phyloP scores from a whole-genome alignment of 2,113 vertebrate genomes.

The Engystomops pustulosus region DNA sequence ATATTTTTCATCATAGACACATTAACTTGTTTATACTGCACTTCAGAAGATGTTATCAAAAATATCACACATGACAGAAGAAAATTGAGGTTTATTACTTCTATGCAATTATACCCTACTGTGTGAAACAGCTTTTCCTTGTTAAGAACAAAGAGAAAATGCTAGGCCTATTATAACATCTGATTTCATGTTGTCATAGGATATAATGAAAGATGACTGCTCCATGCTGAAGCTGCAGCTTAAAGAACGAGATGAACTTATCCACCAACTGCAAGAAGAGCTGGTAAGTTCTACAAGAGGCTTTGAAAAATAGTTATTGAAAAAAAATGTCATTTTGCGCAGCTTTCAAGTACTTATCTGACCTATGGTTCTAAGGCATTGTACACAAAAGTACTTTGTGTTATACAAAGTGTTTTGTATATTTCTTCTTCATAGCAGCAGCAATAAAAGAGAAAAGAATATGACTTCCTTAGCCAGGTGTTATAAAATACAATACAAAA shows the following conservation, averaged over 20 bases:
- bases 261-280: constrained; percentile 87
- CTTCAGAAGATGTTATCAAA: constrained; percentile 66
- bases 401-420: too few relatives aligned
- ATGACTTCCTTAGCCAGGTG: too few relatives aligned
- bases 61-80: constrained; percentile 62
- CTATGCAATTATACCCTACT: constrained; percentile 67
- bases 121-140: constrained; percentile 68
- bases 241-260: constrained; percentile 91
- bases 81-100: constrained; percentile 69
- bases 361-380: constrained; percentile 32
- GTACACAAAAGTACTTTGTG: too few relatives aligned
- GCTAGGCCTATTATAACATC: constrained; percentile 67
- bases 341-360: background rate
- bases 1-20: constrained; percentile 59
- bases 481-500: too few relatives aligned
- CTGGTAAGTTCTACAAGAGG: constrained; percentile 80
- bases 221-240: constrained; percentile 85
- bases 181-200: constrained; percentile 82
- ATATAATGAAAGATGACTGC: constrained; percentile 88
- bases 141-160: constrained; percentile 64
- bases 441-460: too few relatives aligned
- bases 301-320: constrained; percentile 35
- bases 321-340: background rate
- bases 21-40: constrained; percentile 67
- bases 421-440: too few relatives aligned